Evolutionary conservation across 2,113 vertebrate species (phyloP).

Genomic region (Upupa epops): DNA sequence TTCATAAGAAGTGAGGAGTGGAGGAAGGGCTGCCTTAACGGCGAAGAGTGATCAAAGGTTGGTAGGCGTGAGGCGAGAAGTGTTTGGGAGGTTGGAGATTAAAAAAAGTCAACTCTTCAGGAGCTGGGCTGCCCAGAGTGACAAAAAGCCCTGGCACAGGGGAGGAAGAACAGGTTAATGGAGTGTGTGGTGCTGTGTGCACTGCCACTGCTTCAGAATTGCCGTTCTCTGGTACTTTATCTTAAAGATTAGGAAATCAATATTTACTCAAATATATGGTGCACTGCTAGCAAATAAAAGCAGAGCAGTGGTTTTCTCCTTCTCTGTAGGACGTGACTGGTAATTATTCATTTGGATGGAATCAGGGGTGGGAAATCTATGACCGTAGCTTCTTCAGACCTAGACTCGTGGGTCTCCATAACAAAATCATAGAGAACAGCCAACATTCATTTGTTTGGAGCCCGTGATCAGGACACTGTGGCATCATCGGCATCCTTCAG

Average conservation of each 20-base stretch:
- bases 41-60: background rate
- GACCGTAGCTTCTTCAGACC: background rate
- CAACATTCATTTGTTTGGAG: background rate
- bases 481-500: constrained; percentile 20
- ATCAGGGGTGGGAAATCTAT: background rate
- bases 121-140: background rate
- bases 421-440: background rate
- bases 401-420: background rate
- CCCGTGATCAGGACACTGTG: background rate
- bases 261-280: constrained; percentile 59
- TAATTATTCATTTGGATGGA: constrained; percentile 44
- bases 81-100: background rate
- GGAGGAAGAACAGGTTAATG: background rate
- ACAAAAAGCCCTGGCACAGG: background rate
- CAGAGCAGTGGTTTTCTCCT: background rate
- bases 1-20: background rate
- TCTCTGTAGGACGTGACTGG: background rate
- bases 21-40: background rate
- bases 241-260: constrained; percentile 58
- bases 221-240: constrained; percentile 21
- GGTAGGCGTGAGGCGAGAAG: background rate
- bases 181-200: background rate
- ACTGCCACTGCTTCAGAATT: background rate
- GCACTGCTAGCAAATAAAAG: constrained; percentile 48
- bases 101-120: background rate